A percentile compares a stretch with the other conserved stretches of the same genome.
phyloP scores from a whole-genome alignment of 37 sponge, comb jelly and placozoan species.

The Beroe ovata region DNA sequence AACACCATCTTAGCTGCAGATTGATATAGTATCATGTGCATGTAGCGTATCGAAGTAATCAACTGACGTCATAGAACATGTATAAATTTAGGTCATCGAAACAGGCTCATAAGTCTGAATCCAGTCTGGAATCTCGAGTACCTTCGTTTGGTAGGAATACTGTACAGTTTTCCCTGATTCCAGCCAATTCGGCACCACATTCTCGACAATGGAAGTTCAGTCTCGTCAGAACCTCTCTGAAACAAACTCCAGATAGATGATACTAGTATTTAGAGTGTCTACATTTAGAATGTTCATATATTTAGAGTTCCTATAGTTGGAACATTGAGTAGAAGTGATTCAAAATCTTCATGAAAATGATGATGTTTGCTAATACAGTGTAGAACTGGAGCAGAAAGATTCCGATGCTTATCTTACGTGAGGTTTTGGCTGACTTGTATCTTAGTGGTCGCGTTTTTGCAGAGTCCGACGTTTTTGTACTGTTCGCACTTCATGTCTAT shows the following conservation, averaged over 20 bases:
- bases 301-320: too few species aligned
- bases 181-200: constrained; percentile 47
- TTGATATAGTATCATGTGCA: neutral
- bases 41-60: neutral
- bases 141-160: constrained; percentile 39
- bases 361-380: too few species aligned
- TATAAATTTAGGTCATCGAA: too few species aligned
- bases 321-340: too few species aligned
- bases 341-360: too few species aligned
- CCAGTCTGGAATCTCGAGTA: too few species aligned
- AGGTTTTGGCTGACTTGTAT: neutral
- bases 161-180: constrained; percentile 58
- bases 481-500: neutral
- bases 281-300: too few species aligned
- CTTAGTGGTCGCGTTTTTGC: neutral
- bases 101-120: too few species aligned
- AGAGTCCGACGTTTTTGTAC: constrained; percentile 10
- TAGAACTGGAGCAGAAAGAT: too few species aligned
- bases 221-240: neutral
- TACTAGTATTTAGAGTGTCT: neutral
- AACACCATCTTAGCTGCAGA: constrained; percentile 37
- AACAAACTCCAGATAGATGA: neutral
- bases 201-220: constrained; percentile 36
- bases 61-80: too few species aligned
- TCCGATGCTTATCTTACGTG: constrained; percentile 20